Conservation (phyloP, 2,797 vertebrate genomes). For the Oreonectes daqikongensis region DNA sequence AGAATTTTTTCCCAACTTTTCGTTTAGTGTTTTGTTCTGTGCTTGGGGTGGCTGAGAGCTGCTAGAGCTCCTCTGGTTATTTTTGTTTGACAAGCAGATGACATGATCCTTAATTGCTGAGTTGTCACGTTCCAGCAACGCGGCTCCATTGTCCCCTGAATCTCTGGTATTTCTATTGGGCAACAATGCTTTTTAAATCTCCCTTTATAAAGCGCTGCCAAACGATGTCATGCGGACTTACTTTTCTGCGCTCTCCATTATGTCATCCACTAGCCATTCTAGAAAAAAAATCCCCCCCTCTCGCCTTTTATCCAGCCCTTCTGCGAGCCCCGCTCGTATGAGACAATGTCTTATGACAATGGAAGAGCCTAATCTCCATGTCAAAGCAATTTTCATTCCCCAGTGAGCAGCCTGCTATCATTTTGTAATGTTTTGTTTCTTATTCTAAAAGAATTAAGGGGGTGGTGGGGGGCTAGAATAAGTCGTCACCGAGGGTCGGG, state of each 20-base stretch:
- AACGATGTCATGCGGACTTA: slow-evolving; percentile 93
- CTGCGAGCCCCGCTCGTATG: slow-evolving; percentile 85
- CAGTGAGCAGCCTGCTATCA: slow-evolving; percentile 94
- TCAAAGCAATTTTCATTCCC: slow-evolving; percentile 99
- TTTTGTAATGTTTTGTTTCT: slow-evolving; percentile 99
- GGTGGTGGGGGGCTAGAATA: slow-evolving; percentile 70
- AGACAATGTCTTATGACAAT: slow-evolving; percentile 99
- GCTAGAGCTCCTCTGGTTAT: slow-evolving; percentile 39
- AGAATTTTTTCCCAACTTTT: slow-evolving; percentile 25
- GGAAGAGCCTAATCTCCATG: slow-evolving; percentile 96
- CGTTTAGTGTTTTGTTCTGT: slow-evolving; percentile 13
- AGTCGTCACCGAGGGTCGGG: slow-evolving; percentile 83
- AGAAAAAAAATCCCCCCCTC: slow-evolving; percentile 82
- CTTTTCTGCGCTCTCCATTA: slow-evolving; percentile 88
- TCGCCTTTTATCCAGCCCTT: slow-evolving; percentile 50
- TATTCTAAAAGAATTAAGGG: slow-evolving; percentile 93
- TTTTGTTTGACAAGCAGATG: slow-evolving; percentile 60
- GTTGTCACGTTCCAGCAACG: slow-evolving; percentile 78
- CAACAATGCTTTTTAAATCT: slow-evolving; percentile 86
- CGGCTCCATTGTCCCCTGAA: slow-evolving; percentile 80
- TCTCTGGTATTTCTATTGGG: slow-evolving; percentile 79
- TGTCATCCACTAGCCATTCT: slow-evolving; percentile 91
- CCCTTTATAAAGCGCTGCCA: slow-evolving; percentile 84
- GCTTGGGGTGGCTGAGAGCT: slow-evolving; percentile 21
- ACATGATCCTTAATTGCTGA: slow-evolving; percentile 72